Evolutionary conservation across 2,113 vertebrate genomes (phyloP).

Genomic region (Corythaeola cristata): DNA sequence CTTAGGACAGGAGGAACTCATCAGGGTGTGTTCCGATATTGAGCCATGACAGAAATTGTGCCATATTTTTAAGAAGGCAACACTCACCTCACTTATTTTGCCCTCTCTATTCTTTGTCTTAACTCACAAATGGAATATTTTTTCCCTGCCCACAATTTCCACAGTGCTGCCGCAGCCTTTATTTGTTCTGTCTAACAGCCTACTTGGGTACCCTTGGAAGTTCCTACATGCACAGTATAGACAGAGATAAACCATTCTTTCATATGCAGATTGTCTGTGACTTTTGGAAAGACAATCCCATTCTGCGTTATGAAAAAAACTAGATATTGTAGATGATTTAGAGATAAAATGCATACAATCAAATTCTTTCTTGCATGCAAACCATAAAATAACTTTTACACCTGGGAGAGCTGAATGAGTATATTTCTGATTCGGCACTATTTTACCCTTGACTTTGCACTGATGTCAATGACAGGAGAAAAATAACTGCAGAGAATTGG

Average conservation of each 20-base stretch:
- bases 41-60: background rate
- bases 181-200: background rate
- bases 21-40: background rate
- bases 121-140: background rate
- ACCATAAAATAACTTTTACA: constrained; percentile 56
- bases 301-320: background rate
- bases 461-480: constrained; percentile 29
- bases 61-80: background rate
- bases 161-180: background rate
- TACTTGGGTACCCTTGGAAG: background rate
- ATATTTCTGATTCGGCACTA: background rate
- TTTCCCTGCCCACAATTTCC: background rate
- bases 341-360: background rate
- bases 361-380: constrained; percentile 42
- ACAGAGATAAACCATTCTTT: background rate
- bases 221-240: background rate
- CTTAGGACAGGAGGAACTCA: background rate
- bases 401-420: constrained; percentile 40
- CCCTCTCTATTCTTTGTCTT: background rate
- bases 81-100: background rate
- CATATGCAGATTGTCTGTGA: background rate
- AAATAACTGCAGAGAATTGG: background rate
- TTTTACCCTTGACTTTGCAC: constrained; percentile 59
- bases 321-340: background rate
- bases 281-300: constrained; percentile 3